phyloP scores from a whole-genome alignment of 2,888 invertebrate genomes.

The Pimpla rufipes region DNA sequence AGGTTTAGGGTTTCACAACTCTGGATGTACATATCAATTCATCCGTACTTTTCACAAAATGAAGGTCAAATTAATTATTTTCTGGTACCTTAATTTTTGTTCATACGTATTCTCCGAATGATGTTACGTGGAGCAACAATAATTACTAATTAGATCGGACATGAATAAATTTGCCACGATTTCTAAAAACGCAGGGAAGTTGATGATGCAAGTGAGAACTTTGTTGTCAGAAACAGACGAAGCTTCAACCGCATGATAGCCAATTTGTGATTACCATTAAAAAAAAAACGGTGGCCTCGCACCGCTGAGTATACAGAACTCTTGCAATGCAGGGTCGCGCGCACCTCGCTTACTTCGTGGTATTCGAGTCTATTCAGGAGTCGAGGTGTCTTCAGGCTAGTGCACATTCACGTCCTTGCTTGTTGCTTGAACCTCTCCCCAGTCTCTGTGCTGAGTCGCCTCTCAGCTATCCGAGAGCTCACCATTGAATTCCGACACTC shows the following conservation, averaged over 20 bases:
- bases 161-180: too few species aligned
- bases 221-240: too few species aligned
- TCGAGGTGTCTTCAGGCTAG: conserved; percentile 63
- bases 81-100: too few species aligned
- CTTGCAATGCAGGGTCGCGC: not conserved
- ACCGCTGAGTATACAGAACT: not conserved
- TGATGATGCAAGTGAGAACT: too few species aligned
- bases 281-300: not conserved
- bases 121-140: too few species aligned
- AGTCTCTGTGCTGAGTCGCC: conserved; percentile 40
- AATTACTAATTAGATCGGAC: too few species aligned
- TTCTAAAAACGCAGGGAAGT: too few species aligned
- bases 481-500: conserved; percentile 62
- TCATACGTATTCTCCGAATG: too few species aligned
- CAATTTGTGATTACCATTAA: not conserved
- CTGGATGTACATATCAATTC: too few species aligned
- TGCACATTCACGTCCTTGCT: conserved; percentile 71
- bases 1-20: too few species aligned
- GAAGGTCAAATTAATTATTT: too few species aligned
- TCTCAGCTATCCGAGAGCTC: conserved; percentile 22
- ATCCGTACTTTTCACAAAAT: too few species aligned
- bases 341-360: conserved; percentile 54
- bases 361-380: conserved; percentile 74
- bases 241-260: not conserved
- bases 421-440: conserved; percentile 6